phyloP scores from a whole-genome alignment of 1,140 invertebrate species.

The Scaptomyza hsui region DNA sequence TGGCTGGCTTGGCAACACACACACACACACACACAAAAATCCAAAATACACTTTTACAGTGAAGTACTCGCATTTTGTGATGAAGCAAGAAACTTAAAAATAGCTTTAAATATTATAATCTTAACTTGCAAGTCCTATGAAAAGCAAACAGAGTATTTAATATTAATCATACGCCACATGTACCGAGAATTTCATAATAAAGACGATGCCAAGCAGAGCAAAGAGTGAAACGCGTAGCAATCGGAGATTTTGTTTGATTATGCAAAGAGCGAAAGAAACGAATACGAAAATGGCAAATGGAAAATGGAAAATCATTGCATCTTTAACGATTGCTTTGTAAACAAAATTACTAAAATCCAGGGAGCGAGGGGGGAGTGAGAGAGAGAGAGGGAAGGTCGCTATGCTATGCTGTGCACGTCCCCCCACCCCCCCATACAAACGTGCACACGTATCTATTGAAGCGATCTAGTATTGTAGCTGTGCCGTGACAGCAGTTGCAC shows the following conservation, averaged over 20 bases:
- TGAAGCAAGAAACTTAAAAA: no score
- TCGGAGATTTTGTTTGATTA: slow-evolving; percentile 37
- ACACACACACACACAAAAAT: slow-evolving; percentile 16
- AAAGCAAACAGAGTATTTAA: no score
- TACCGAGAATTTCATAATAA: no score
- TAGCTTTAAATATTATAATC: no score
- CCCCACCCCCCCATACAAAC: no score
- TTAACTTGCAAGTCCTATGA: no score
- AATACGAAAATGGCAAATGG: slow-evolving; percentile 1
- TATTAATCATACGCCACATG: no score
- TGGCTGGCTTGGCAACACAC: slow-evolving; percentile 28
- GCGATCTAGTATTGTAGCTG: slow-evolving; percentile 40
- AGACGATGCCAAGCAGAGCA: not conserved
- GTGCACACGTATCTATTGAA: slow-evolving; percentile 23
- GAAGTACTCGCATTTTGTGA: not conserved
- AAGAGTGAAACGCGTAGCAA: not conserved
- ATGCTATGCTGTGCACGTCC: not conserved
- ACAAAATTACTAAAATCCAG: not conserved
- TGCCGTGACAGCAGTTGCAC: slow-evolving; percentile 34
- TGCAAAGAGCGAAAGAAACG: slow-evolving; percentile 27
- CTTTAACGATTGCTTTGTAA: slow-evolving; percentile 21
- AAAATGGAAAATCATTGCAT: slow-evolving; percentile 12
- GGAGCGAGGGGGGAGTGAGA: no score
- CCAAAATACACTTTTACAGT: slow-evolving; percentile 12
- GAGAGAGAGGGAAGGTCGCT: not conserved